Evolutionary conservation across 2,888 invertebrate genomes (phyloP), one percentile per base, ranked within the genome.

Genomic region (Patella ulyssiponensis): DNA sequence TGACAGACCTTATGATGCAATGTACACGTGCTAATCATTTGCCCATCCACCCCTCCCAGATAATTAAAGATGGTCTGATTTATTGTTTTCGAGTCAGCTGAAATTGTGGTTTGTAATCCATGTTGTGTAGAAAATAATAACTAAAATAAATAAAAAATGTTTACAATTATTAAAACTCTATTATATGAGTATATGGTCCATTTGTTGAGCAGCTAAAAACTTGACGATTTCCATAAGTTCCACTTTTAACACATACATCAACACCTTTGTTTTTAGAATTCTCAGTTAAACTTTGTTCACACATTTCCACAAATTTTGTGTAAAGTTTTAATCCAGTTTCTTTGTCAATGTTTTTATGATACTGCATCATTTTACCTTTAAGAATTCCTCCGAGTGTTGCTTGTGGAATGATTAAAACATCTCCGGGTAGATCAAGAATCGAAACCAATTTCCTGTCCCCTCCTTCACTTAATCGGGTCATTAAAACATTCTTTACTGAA

Each of bases 351-450:
- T 92, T 91, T 73, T 83, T 87, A 83, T 93, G 93, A 81, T 93
- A 93, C 86, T 93, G 92, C 85, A 92, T 88, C 7, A 83, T 77
- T 77, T 91, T 91, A 9, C 92, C 92, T 86, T 92, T 92, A 11
- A 91, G 76, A 73, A 87, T 88, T 4, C 92, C 93, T 14, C 92
- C 92, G 3, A 93, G 86, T 2, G 92, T 92, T 0, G 92, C 92
- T 81, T 93, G 93, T 3, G 93, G 93, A 77, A 93, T 88, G 44
- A 93, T 89, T 1, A 93, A 87, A 15, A 92, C 81, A 80, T 92
- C 92, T n/a, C 91, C 92, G 4, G 91, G 90, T 4, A 91, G 83
- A 33, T 92, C 91, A 56, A 88, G 76, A 17, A 92, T 81, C 1
- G 91, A 90, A 0, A 89, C 88, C 14, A 85, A 79, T 56, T 88